phyloP scores from a whole-genome alignment of 2,888 invertebrate species.

The Eulithis prunata region DNA sequence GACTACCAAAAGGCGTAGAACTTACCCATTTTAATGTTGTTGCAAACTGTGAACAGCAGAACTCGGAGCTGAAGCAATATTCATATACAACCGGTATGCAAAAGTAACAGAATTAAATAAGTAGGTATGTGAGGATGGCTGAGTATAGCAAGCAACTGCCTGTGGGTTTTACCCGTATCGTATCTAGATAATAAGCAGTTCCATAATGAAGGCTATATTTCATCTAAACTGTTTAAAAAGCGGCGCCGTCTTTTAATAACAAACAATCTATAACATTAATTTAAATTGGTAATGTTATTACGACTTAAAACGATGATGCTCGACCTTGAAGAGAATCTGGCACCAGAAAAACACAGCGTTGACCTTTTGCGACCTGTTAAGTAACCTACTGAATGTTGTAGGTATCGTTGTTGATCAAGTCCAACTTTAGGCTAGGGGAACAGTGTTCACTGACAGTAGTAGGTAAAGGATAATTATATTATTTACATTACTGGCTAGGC shows the following conservation, averaged over 20 bases:
- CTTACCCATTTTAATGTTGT: slow-evolving; percentile 85
- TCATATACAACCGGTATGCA: slow-evolving; percentile 55
- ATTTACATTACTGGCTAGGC: too few species aligned
- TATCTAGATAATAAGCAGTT: too few species aligned
- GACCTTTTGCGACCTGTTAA: background rate
- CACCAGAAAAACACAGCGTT: background rate
- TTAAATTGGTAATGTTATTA: too few species aligned
- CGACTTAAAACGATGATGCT: background rate
- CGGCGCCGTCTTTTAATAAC: too few species aligned
- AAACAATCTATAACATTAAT: too few species aligned
- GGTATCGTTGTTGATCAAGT: background rate
- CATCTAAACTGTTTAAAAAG: background rate
- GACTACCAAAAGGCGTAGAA: slow-evolving; percentile 90
- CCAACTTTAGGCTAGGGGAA: background rate
- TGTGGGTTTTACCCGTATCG: too few species aligned
- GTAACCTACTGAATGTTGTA: background rate
- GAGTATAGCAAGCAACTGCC: too few species aligned
- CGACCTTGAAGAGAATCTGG: background rate
- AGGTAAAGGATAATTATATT: too few species aligned
- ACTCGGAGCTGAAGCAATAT: slow-evolving; percentile 55
- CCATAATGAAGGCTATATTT: too few species aligned
- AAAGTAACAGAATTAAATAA: too few species aligned
- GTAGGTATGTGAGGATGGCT: too few species aligned
- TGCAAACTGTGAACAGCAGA: slow-evolving; percentile 73
- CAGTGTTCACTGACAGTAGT: too few species aligned